phyloP scores from a whole-genome alignment of 2,113 vertebrate species.

The Orcinus orca region DNA sequence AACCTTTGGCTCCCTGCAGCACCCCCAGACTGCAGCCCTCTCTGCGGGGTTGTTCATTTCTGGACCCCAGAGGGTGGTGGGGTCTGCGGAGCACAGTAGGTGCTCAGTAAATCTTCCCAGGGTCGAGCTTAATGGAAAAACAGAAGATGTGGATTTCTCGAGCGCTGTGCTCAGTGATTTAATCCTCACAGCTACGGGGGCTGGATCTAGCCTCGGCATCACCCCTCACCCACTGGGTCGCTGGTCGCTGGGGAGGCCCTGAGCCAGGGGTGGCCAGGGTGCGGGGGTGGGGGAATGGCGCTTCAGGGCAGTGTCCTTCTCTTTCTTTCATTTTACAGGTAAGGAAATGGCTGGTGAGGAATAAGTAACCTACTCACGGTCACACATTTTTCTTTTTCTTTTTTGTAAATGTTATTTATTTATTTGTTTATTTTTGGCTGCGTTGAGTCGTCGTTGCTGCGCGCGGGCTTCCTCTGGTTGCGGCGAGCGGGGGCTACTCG shows the following conservation, averaged over 20 bases:
- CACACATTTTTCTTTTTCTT: no score
- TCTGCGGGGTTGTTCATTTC: no score
- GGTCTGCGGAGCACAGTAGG: not conserved
- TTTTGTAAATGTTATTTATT: no score
- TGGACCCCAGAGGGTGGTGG: no score
- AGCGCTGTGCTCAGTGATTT: not conserved
- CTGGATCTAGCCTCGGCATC: fast-evolving
- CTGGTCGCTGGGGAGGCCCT: not conserved
- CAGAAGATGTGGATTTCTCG: fast-evolving
- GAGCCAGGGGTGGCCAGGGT: not conserved
- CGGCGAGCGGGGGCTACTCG: no score
- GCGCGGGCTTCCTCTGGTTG: no score
- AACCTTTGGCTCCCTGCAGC: not conserved
- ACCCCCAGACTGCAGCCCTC: not conserved
- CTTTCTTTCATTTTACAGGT: not conserved
- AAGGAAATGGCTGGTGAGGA: not conserved
- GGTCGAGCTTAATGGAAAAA: not conserved
- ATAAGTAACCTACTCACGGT: no score
- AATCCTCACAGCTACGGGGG: not conserved
- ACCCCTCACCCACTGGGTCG: not conserved
- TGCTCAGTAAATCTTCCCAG: fast-evolving
- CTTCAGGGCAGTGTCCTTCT: no score
- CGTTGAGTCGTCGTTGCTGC: no score
- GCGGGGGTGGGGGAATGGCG: no score
- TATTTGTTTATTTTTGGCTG: no score